Base-by-base conservation (phyloP, 35 echinoderm and acorn worm genomes). In the Strongylocentrotus purpuratus region DNA sequence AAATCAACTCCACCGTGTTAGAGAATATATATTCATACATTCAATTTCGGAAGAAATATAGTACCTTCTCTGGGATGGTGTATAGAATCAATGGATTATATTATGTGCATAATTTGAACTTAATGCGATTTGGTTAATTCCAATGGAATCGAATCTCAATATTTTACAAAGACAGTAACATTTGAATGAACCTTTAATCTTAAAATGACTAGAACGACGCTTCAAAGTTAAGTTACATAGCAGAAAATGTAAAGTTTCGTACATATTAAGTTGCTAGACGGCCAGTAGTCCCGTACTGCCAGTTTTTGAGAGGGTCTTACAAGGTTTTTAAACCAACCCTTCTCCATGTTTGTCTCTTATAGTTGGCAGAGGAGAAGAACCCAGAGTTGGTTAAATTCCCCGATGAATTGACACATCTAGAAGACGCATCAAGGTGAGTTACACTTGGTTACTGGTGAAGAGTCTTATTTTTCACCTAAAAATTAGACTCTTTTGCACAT, bases 311-410 rank as follows among this genome's bases (percentile, higher is more conserved):
- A 15, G 50, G 50, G 50, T 55, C 50, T 10, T 13, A 7, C 8
- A 52, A 52, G 48, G 13, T 13, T 14, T 78, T 0, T 78, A 78
- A 28, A 22, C 65, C 28, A 58, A 28, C 9, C 48, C 25, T 55
- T 31, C 25, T 93, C 45, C 46, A n/a, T 47, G 85, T 95, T 91
- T 85, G 7, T 61, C 46, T 59, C 22, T 86, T 18, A n/a, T 60
- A 99, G 98, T 94, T 96, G 94, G 98, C 98, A 31, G 92, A 96
- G 94, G 45, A 97, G 45, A 99, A 97, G 71, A 94, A 99, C 28
- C 95, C 96, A 94, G 94, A 92, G 8, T 61, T 99, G 14, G 48
- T 97, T n/a, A 91, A 95, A 22, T 99, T 99, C 87, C 95, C 98
- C 20, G 96, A 96, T 4, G 98, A 99, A 94, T 31, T 99, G 50